Evolutionary conservation across 2,888 invertebrate species (phyloP).

Genomic region (Drosophila demipolita): DNA sequence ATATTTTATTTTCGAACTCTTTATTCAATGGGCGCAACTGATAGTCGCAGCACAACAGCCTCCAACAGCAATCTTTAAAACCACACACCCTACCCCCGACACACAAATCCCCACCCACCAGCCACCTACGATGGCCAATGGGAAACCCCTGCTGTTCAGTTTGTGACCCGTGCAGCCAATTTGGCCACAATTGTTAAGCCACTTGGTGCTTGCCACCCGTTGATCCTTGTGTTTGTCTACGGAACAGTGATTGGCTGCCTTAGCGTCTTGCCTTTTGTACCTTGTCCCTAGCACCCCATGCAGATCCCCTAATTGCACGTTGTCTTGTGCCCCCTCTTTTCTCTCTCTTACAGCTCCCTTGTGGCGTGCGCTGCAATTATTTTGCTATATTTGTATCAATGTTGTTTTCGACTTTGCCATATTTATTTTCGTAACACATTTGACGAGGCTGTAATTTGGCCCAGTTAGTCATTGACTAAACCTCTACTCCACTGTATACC

Average conservation of each 20-base stretch:
- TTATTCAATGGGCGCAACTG: background rate
- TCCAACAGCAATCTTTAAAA: background rate
- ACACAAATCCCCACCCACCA: background rate
- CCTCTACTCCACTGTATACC: background rate
- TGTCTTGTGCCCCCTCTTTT: background rate
- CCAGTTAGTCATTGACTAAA: constrained; percentile 50
- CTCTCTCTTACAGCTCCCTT: background rate
- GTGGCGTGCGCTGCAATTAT: constrained; percentile 38
- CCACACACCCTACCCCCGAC: no score
- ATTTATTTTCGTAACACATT: constrained; percentile 58
- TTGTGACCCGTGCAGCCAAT: constrained; percentile 53
- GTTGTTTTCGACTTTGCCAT: constrained; percentile 46
- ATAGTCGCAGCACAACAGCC: background rate
- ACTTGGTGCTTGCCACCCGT: constrained; percentile 7
- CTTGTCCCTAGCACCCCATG: background rate
- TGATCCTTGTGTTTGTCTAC: constrained; percentile 30
- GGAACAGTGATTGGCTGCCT: constrained; percentile 41
- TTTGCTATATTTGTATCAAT: constrained; percentile 58
- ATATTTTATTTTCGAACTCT: background rate
- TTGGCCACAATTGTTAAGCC: constrained; percentile 51
- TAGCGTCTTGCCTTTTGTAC: background rate
- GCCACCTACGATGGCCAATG: background rate
- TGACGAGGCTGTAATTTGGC: constrained; percentile 51
- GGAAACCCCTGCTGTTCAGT: constrained; percentile 32
- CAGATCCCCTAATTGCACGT: background rate